A percentile compares a stretch with the other conserved stretches of the same genome.
Conservation (phyloP, 2,797 vertebrate species). For the Tympanoctomys barrerae region DNA sequence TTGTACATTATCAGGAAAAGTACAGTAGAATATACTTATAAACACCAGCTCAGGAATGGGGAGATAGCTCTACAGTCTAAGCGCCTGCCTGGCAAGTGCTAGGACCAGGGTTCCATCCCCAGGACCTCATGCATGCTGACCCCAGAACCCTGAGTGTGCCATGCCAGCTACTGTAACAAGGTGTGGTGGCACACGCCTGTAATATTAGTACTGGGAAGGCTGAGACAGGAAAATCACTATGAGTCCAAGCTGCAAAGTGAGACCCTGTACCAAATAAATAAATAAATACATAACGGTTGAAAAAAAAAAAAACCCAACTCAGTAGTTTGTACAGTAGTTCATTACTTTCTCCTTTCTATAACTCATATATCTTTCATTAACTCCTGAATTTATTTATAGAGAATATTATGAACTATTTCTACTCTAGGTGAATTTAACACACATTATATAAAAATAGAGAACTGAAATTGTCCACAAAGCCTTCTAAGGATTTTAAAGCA, state of each 20-base stretch:
- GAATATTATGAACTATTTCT: neutral
- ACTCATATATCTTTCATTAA: neutral
- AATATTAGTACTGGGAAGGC: too few relatives aligned
- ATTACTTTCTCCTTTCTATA: conserved; percentile 1
- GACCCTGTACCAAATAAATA: too few relatives aligned
- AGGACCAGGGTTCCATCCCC: too few relatives aligned
- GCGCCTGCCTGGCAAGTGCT: too few relatives aligned
- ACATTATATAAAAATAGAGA: neutral
- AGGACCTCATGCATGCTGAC: too few relatives aligned
- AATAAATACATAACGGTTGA: too few relatives aligned
- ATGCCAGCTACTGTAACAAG: too few relatives aligned
- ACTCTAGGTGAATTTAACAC: neutral
- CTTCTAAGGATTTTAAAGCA: neutral
- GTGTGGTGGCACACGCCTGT: too few relatives aligned
- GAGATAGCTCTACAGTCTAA: too few relatives aligned
- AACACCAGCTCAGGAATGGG: neutral
- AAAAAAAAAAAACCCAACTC: neutral
- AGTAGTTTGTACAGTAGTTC: neutral
- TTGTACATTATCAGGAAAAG: neutral
- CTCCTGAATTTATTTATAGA: neutral
- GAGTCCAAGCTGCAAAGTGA: too few relatives aligned
- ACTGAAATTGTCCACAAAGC: neutral
- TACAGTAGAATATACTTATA: conserved; percentile 29
- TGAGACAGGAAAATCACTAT: too few relatives aligned
- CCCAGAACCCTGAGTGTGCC: too few relatives aligned